Conservation (phyloP, 2,888 invertebrate genomes). For the Oxyscelio sp. region DNA sequence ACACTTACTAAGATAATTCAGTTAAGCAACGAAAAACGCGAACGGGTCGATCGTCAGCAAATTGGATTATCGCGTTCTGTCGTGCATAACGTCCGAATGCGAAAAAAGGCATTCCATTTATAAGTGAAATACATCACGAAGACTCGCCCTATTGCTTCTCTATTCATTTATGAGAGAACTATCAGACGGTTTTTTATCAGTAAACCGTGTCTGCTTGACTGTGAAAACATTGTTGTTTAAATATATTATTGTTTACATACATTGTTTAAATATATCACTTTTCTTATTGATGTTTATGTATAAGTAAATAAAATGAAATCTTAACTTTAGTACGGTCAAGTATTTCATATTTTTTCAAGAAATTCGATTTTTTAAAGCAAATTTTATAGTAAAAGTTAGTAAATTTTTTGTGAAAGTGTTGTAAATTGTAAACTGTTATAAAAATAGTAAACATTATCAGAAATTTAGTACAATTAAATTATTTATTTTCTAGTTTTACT, state of each 20-base stretch:
- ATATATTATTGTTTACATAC: constrained; percentile 28
- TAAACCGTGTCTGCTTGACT: constrained; percentile 25
- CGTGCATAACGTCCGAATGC: constrained; percentile 58
- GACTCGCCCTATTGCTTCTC: constrained; percentile 48
- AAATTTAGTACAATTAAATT: no score
- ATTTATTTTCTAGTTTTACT: no score
- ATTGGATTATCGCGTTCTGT: constrained; percentile 62
- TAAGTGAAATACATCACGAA: constrained; percentile 67
- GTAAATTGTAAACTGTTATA: no score
- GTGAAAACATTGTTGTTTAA: constrained; percentile 41
- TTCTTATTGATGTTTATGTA: no score
- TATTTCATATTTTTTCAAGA: no score
- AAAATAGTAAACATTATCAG: no score
- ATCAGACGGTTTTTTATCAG: constrained; percentile 52
- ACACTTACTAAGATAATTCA: constrained; percentile 39
- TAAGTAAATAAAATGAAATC: no score
- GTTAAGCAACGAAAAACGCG: constrained; percentile 49
- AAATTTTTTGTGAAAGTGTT: no score
- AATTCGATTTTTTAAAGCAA: no score
- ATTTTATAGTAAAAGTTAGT: no score
- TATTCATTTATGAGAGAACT: constrained; percentile 28
- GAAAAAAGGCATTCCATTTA: constrained; percentile 63
- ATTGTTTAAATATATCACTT: no score
- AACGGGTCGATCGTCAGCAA: constrained; percentile 60
- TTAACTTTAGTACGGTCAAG: no score